Evolutionary conservation across 2,113 vertebrate species (phyloP), one percentile per base, ranked within the genome.

Genomic region (Uropsilus gracilis): DNA sequence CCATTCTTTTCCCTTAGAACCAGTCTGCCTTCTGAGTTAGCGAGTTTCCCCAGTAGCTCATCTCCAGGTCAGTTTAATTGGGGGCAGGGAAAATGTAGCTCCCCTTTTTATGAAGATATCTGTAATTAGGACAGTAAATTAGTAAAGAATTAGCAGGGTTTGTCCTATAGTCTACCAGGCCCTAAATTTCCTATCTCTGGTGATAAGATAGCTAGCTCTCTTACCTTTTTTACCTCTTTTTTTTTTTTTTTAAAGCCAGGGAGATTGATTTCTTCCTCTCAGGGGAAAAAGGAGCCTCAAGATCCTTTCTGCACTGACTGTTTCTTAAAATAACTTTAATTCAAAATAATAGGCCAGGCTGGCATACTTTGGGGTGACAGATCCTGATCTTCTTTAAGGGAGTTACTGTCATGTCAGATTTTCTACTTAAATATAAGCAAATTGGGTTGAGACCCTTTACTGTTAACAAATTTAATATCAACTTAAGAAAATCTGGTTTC

Each of bases 381-480:
- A 37, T 68, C 39, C 18, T 69, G 14, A 7, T 69, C 20, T 24
- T 37, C 16, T 39, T 69, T 18, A 69, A 61, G 53, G 22, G 53
- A 55, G 53, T 22, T 20, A 55, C 22, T 39, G 22, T 82, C 32
- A 5, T 95, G 14, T 84, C 13, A 80, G 68, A 57, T 63, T 95
- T 42, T 78, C 26, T 39, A 10, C 5, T 10, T 68, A 12, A 71
- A 22, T 69, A 32, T 81, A 28, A 94, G 26, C 59, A 72, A 72
- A 46, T 66, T 94, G 91, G 39, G 16, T 66, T 63, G 63, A 63
- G n/a, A 84, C 20, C 9, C 1, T 5, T 87, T 72, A 46, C 18
- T 37, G 2, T 68, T 75, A 22, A 17, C 86, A 44, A 90, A 24
- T 85, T 96, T 86, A 89, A 91, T 71, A 78, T 68, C 44, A 32